Base-by-base conservation (phyloP, 1,140 invertebrate species). In the Pogonus chalceus region DNA sequence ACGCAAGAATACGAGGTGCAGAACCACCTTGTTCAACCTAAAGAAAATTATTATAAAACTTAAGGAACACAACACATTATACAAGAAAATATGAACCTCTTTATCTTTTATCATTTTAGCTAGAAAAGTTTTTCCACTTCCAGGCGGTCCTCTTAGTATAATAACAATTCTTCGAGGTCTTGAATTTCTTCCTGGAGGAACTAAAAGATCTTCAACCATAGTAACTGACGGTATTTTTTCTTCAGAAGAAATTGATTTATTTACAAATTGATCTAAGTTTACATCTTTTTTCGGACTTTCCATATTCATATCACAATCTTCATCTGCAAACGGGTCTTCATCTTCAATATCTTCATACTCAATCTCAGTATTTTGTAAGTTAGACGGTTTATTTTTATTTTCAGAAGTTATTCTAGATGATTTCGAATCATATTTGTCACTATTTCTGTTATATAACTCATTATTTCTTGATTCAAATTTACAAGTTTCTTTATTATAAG, bases 61-160 rank as follows among this genome's bases (percentile, higher is more conserved):
- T 20, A 49, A 53, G 37, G n/a, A 47, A 35, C 51, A 52, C 51
- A 26, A 51, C 31, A 18, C 24, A 12, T 48, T 10, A 2, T 43
- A 46, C 12, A 39, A 52, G 23, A 54, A 56, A 39, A 26, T 51
- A 37, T 26, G 46, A 61, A 77, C 71, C 69, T 78, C 75, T 68
- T 72, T 76, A 80, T 90, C 81, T 62, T 92, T 89, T 39, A 94
- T 88, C 23, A 92, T 71, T 75, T 90, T 92, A 2, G 89, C 87
- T 60, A 91, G 76, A 72, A 84, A 87, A 23, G 88, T 89, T 75
- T 94, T 94, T 43, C 92, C 91, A 70, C 88, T 88, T 1, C 92
- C 91, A 16, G 92, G 91, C 49, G 87, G 81, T 55, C 94, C 93
- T 69, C 94, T 73, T 12, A 98, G 69, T 60, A 98, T 90, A 50